Base-by-base conservation (phyloP, 2,888 invertebrate genomes). In the Sinodicranocentrus sp. region DNA sequence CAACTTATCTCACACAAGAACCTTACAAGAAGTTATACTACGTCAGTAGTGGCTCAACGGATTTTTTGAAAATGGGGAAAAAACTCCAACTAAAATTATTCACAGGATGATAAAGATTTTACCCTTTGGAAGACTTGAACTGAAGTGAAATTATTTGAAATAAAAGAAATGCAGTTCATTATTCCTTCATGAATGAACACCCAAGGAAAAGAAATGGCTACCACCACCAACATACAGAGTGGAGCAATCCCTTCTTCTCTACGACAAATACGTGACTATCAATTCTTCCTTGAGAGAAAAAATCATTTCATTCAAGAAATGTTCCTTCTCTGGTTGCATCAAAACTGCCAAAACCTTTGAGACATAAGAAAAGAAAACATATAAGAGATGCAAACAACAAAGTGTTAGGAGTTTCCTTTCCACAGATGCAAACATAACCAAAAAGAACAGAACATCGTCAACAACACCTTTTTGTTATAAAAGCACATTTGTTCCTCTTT, bases 321-420 rank as follows among this genome's bases (percentile, higher is more conserved):
- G 21, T 57, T 13, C 8, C 21, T 21, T 57, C 21, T 57, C 48
- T 48, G 17, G 25, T 33, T 26, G 28, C 26, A 48, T 25, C 67
- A 70, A 70, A 52, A 48, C 70, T 70, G 52, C 48, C 70, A 70
- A 70, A 70, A 17, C 26, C 21, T 59, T 59, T 59, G 21, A 59
- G 23, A 5, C 25, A 25, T 59, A 59, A 59, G 25, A 33, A 10
- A 33, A 6, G 33, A 3, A 52, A 33, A 33, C 52, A 52, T 5
- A 2, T 8, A 2, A 5, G 15, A 57, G 5, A 57, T 5, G 17
- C 2, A 25, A 3, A 57, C 1, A 57, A 23, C 21, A 10, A n/a
- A n/a, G n/a, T n/a, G n/a, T n/a, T n/a, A n/a, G n/a, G n/a, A n/a
- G n/a, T n/a, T n/a, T n/a, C n/a, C n/a, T n/a, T n/a, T n/a, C n/a